Conservation (phyloP, 2,113 vertebrate genomes). For the Uropsilus gracilis region DNA sequence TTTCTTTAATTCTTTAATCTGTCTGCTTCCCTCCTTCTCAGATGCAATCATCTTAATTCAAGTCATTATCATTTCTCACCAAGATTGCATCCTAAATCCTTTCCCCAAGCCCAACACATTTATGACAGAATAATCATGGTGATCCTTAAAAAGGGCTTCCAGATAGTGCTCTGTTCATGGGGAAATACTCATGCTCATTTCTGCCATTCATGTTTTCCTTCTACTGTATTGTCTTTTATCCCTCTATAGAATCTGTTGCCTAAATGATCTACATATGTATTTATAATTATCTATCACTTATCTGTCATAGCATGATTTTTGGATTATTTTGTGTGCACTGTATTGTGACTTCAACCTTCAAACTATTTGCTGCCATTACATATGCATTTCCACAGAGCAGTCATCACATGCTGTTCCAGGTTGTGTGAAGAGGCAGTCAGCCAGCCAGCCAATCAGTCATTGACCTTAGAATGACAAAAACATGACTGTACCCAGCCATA, state of each 20-base stretch:
- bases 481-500: too few relatives aligned
- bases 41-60: conserved; percentile 26
- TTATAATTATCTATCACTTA: not conserved
- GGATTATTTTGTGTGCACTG: not conserved
- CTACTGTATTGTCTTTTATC: not conserved
- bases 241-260: not conserved
- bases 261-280: not conserved
- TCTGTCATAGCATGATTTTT: not conserved
- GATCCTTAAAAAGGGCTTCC: not conserved
- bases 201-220: not conserved
- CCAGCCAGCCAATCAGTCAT: not conserved
- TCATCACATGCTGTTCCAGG: not conserved
- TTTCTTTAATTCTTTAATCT: conserved; percentile 62
- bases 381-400: not conserved
- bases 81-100: conserved; percentile 50
- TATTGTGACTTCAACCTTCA: conserved; percentile 27
- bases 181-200: not conserved
- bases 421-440: not conserved
- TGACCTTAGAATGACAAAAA: not conserved
- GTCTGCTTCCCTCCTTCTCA: conserved; percentile 39
- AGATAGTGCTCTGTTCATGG: not conserved
- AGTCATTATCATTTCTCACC: conserved; percentile 50
- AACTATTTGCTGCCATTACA: not conserved
- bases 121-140: conserved; percentile 4
- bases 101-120: conserved; percentile 48